Base-by-base conservation (phyloP, 2,113 vertebrate genomes). In the Dascyllus trimaculatus region DNA sequence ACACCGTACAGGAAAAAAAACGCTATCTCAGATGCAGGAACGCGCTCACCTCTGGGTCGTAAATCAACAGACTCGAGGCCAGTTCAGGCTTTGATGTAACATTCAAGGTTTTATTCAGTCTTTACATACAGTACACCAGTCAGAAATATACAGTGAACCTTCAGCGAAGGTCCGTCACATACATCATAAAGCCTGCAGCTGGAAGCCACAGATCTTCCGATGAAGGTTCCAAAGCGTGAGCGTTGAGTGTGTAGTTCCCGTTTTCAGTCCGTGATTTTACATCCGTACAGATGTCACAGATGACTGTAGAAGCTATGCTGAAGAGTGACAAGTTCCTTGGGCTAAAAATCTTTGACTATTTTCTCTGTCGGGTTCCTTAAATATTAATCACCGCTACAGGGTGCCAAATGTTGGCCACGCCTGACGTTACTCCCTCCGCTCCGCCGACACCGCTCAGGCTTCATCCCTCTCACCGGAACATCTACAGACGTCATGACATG, bases 31-130 rank as follows among this genome's bases (percentile, higher is more conserved):
- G 13, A 73, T 21, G 14, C 26, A 64, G 6, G 1, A 43, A 57
- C 52, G 58, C 51, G 24, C 24, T 14, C 1, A 4, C 56, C 59
- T 66, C 58, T 51, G 49, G 62, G 74, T 82, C 75, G 90, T 78
- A 85, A 90, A 92, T 87, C 62, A 82, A 35, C 40, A 82, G 72
- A 49, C 58, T 64, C 13, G n/a, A 80, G 71, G 61, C 82, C 56
- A 60, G 40, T 80, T 84, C 78, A 77, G 75, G 86, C 79, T 74
- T n/a, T 85, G 45, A 87, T 86, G 85, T 89, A 93, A 93, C 93
- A 94, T 95, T 95, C 93, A 94, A 92, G 91, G 91, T 95, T 93
- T 94, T 92, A 93, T 94, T 94, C 91, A 93, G 87, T 92, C 91
- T 93, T 94, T 92, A 93, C 90, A 86, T 94, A 95, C 93, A 94